Evolutionary conservation across 2,888 invertebrate genomes (phyloP), one percentile per base, ranked within the genome.

Genomic region (Anthophora plumipes): DNA sequence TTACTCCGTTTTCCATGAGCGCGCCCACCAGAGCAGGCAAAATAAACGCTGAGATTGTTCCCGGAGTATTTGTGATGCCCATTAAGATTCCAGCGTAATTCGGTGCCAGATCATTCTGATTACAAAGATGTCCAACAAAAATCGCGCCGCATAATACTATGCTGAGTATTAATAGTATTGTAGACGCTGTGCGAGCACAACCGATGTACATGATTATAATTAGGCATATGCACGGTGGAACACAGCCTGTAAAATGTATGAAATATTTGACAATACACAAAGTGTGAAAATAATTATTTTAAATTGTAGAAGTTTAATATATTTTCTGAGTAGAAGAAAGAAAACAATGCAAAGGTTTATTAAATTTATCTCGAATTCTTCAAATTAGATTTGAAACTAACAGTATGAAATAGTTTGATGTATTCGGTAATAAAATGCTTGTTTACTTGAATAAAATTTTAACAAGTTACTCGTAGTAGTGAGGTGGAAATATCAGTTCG

Each of bases 21-120:
- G 82, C 83, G 0, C 93, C 93, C 4, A 92, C 91, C 64, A 93
- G 68, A 3, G 89, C 89, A 4, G 93, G 93, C 41, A 92, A 76
- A 60, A 93, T 9, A 70, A 92, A 92, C 3, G 93, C 93, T 0
- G 92, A 91, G 68, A 93, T 88, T 0, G 93, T 92, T 48, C 93
- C 93, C 0, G 93, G 93, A 0, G 92, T 92, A 77, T 93, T 93
- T 14, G 93, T 93, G n/a, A 93, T 91, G 0, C 93, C 93, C 93
- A 93, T 92, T 46, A 93, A 84, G 76, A 92, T 92, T 6, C 93
- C 93, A 14, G 93, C 92, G 66, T 91, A 93, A 84, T 93, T 93
- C 12, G 93, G 93, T 0, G 93, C 91, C 17, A 93, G 85, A 77
- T 93, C 93, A 73, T 92, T 92, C 31, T 92, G 92, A 89, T 93